Percentiles rank a stretch among this genome's conserved stretches.
phyloP scores from a whole-genome alignment of 2,113 vertebrate genomes.

The Nyctibius bracteatus region DNA sequence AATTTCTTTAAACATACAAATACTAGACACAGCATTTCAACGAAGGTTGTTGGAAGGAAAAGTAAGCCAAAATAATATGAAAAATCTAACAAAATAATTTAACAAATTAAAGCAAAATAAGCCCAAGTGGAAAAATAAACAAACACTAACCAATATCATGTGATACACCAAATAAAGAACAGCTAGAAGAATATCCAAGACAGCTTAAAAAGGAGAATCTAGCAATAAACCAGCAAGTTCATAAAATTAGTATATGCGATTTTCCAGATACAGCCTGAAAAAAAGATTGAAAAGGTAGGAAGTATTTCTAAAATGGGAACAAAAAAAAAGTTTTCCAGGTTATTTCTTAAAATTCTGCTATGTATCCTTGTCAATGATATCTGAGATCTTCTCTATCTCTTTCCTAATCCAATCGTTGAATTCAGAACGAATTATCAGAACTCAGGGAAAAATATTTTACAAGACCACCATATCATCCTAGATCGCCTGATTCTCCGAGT shows the following conservation, averaged over 20 bases:
- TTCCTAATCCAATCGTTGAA: background rate
- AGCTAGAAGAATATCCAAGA: background rate
- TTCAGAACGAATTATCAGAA: background rate
- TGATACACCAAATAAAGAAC: background rate
- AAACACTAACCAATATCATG: background rate
- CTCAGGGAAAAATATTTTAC: background rate
- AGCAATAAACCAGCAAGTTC: background rate
- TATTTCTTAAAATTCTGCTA: background rate
- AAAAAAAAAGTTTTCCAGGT: background rate
- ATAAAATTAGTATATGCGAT: background rate
- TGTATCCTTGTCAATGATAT: background rate
- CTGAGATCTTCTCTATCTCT: background rate
- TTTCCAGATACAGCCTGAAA: background rate
- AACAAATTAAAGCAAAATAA: background rate
- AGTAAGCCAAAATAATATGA: background rate
- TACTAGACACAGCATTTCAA: background rate
- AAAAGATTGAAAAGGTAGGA: background rate
- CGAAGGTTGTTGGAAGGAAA: background rate
- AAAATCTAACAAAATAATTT: background rate
- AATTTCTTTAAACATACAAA: background rate
- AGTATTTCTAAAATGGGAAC: background rate
- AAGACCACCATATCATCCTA: background rate
- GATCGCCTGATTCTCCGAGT: background rate
- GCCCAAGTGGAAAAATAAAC: background rate
- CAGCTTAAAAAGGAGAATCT: background rate